Evolutionary conservation across 2,113 vertebrate genomes (phyloP).

Genomic region (Tiliqua scincoides): DNA sequence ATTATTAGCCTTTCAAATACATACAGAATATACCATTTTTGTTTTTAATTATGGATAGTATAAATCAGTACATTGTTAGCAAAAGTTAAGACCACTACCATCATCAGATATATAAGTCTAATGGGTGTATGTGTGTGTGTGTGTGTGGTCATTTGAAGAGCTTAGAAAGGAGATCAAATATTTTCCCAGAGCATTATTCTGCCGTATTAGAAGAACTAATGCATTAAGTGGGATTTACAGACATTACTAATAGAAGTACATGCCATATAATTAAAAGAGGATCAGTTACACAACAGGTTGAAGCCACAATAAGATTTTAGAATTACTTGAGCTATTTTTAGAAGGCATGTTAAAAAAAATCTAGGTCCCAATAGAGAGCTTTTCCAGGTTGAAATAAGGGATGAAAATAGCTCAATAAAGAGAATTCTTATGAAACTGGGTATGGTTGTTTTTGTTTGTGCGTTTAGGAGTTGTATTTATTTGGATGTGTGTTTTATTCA

Average conservation of each 20-base stretch:
- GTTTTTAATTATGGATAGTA: background rate
- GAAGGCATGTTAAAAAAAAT: background rate
- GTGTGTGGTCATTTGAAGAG: background rate
- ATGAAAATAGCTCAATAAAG: background rate
- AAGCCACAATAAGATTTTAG: conserved; percentile 15
- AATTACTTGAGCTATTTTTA: conserved; percentile 12
- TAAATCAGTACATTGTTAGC: background rate
- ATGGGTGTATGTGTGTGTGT: background rate
- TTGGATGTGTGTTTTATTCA: background rate
- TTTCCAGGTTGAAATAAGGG: background rate
- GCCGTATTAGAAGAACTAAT: conserved; percentile 3
- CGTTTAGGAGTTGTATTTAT: background rate
- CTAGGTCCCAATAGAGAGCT: background rate
- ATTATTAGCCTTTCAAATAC: background rate
- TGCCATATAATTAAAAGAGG: conserved; percentile 17
- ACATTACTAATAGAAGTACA: background rate
- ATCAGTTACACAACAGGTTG: conserved; percentile 24
- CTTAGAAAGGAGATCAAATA: background rate
- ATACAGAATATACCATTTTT: background rate
- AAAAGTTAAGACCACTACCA: background rate
- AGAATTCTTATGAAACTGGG: background rate
- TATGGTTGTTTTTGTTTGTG: background rate
- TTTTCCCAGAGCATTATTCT: background rate
- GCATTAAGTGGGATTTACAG: background rate
- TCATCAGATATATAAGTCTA: background rate